A percentile compares a stretch with the other conserved stretches of the same genome.
These are phyloP conservation scores for Mycalesis mineus DNA, from an alignment of 2,888 invertebrate species.

Conservation along the genomic window DNA sequence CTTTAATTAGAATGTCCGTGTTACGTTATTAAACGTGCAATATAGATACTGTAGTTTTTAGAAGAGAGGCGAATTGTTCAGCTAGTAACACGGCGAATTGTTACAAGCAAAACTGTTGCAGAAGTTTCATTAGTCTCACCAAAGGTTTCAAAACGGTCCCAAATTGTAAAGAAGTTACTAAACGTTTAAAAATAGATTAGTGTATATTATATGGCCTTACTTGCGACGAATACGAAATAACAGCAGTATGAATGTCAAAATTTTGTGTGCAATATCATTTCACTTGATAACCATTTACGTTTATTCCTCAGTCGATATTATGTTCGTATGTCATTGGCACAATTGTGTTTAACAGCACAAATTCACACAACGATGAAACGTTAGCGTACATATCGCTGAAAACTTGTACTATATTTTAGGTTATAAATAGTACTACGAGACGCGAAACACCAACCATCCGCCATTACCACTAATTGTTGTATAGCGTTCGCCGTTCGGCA, in stretches of 20 bases:
- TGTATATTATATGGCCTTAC: constrained; percentile 79
- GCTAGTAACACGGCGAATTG: constrained; percentile 61
- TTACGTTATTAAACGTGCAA: constrained; percentile 76
- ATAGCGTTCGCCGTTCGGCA: constrained; percentile 55
- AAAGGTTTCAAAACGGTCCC: constrained; percentile 69
- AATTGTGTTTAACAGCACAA: constrained; percentile 71
- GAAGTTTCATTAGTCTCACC: constrained; percentile 73
- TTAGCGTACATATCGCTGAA: constrained; percentile 79
- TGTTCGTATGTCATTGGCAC: constrained; percentile 72
- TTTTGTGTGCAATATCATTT: constrained; percentile 77
- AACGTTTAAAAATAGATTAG: constrained; percentile 79
- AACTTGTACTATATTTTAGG: constrained; percentile 79
- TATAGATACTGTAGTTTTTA: constrained; percentile 50
- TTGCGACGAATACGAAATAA: constrained; percentile 77
- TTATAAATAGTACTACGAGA: constrained; percentile 79
- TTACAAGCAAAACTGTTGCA: constrained; percentile 68
- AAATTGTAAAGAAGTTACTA: constrained; percentile 76
- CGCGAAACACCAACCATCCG: constrained; percentile 77
- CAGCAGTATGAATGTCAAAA: constrained; percentile 78
- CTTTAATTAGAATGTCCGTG: constrained; percentile 76
- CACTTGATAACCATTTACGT: constrained; percentile 70
- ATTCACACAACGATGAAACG: constrained; percentile 73
- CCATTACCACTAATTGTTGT: constrained; percentile 73
- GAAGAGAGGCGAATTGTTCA: constrained; percentile 46
- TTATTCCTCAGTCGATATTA: constrained; percentile 67